Evolutionary conservation across 2,113 vertebrate genomes (phyloP).

Genomic region (Cyanoderma ruficeps): DNA sequence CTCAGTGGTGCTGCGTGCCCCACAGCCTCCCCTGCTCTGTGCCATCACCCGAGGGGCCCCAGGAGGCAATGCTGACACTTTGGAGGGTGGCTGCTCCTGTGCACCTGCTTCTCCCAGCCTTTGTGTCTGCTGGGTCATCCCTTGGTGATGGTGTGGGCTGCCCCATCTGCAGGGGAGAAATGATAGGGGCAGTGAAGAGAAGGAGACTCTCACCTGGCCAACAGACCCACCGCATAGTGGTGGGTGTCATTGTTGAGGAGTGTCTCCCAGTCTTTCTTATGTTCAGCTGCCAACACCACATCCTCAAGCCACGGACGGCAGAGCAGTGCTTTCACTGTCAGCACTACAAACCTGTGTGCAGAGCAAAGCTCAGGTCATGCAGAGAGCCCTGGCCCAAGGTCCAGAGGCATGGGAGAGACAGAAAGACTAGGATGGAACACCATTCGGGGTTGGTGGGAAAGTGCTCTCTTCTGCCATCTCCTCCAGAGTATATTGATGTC

Average conservation of each 20-base stretch:
- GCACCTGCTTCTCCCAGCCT: background rate
- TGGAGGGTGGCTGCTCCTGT: background rate
- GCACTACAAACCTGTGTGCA: background rate
- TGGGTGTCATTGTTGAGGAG: background rate
- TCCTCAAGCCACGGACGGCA: background rate
- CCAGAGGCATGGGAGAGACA: background rate
- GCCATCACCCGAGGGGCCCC: background rate
- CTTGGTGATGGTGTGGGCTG: background rate
- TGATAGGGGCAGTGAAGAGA: accelerated
- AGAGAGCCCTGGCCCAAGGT: background rate
- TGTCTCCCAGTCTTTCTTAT: background rate
- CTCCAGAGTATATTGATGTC: background rate
- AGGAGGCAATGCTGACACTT: background rate
- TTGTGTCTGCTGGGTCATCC: background rate
- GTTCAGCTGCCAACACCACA: background rate
- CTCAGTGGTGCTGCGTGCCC: background rate
- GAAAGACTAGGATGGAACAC: background rate
- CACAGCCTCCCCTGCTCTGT: background rate
- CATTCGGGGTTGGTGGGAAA: background rate
- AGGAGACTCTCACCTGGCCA: background rate
- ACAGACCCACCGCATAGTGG: background rate
- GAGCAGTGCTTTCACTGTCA: background rate
- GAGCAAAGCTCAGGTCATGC: background rate
- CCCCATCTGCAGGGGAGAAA: background rate
- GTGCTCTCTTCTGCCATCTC: background rate